Base-by-base conservation (phyloP, 2,797 vertebrate genomes). In the Gymnoscopelus microlampas region DNA sequence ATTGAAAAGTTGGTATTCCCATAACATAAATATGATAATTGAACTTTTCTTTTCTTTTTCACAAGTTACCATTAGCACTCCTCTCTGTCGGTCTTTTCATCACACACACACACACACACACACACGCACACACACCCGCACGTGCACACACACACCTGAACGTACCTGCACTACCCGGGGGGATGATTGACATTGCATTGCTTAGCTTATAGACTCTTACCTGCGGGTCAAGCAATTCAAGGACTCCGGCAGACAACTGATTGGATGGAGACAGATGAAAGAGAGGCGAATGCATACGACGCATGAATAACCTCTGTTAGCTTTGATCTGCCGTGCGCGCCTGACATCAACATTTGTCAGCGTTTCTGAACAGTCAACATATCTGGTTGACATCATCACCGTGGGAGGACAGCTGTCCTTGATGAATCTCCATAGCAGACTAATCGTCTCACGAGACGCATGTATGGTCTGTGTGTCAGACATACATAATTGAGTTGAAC, bases 401-500 rank as follows among this genome's bases (percentile, higher is more conserved):
- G 55, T 78, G 44, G 69, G 65, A 71, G 65, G 48, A 72, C 55
- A 53, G 73, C 50, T 60, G 65, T 62, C 57, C 47, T 3, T 29
- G 60, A 24, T 65, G 15, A 73, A 64, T 49, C 29, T 32, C 19
- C 19, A 1, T 39, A 12, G 11, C 50, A 59, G 32, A 15, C 58
- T 56, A 53, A 29, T 19, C 35, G 56, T 53, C 9, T 53, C 44
- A 49, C 13, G 24, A 14, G 51, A 10, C 51, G 24, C 7, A 24
- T 15, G 14, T 35, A 14, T 5, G 1, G 57, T 48, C 35, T 70
- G 66, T 32, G 24, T 67, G 39, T 1, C 6, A 63, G 13, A 60
- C 62, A 70, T 76, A 74, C 59, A 60, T 75, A 77, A 79, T 66
- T 73, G 60, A 71, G 26, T 62, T 66, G 26, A 68, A 73, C 60